Conservation (phyloP, 2,888 invertebrate species). For the Fissipunctia ypsillon region DNA sequence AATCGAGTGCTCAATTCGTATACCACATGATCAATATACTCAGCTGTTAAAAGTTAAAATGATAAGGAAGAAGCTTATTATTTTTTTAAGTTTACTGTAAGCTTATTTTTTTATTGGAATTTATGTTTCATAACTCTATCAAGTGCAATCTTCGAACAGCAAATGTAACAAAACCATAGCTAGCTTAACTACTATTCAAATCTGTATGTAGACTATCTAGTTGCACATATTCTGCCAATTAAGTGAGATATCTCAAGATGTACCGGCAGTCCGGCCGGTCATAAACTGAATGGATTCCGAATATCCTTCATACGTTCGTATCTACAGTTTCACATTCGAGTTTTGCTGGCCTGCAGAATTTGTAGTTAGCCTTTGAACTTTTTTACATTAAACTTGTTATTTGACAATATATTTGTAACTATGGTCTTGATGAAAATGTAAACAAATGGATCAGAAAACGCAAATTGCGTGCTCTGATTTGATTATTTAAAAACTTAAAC, state of each 20-base stretch:
- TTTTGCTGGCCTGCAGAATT: not conserved
- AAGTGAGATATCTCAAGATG: conserved; percentile 13
- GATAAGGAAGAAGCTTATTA: not conserved
- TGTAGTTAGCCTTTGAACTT: not conserved
- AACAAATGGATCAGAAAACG: not conserved
- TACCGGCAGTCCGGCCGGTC: not conserved
- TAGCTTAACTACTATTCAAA: not conserved
- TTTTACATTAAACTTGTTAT: not conserved
- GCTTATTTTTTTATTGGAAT: too few relatives aligned
- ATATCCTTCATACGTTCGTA: conserved; percentile 2
- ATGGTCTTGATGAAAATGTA: not conserved
- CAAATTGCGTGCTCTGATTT: not conserved
- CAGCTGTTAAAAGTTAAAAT: not conserved
- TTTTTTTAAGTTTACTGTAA: not conserved
- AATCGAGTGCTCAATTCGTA: not conserved
- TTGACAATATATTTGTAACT: not conserved
- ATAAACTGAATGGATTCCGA: not conserved
- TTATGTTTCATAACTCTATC: not conserved
- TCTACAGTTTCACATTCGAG: not conserved
- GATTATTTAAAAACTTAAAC: not conserved
- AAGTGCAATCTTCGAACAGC: not conserved
- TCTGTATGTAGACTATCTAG: not conserved
- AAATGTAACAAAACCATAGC: too few relatives aligned
- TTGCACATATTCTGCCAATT: conserved; percentile 43
- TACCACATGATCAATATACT: not conserved